Percentiles rank a stretch among this genome's conserved stretches.
phyloP scores from a whole-genome alignment of 2,797 vertebrate genomes.

The Melopsittacus undulatus region DNA sequence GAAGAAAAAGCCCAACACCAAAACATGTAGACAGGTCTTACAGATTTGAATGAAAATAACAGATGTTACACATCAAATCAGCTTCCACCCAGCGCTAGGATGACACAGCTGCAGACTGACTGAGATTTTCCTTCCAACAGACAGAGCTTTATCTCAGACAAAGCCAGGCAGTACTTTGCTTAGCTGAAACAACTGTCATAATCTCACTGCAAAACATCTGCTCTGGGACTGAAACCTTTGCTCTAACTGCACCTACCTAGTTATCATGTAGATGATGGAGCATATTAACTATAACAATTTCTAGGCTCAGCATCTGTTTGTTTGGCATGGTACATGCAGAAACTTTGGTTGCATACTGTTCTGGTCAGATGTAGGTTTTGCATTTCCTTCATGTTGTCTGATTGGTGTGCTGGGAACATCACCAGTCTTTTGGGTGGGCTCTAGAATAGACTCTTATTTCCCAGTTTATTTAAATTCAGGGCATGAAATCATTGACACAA shows the following conservation, averaged over 20 bases:
- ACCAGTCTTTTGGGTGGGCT: slow-evolving; percentile 34
- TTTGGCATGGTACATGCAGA: background rate
- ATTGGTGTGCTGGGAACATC: background rate
- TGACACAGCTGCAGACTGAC: slow-evolving; percentile 22
- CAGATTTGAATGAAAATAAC: slow-evolving; percentile 63
- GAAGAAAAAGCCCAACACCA: background rate
- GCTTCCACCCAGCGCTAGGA: background rate
- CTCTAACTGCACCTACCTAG: background rate
- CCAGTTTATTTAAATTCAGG: slow-evolving; percentile 5
- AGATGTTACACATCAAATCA: slow-evolving; percentile 54
- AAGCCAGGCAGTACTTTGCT: background rate
- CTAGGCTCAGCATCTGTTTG: background rate
- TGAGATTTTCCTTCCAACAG: slow-evolving; percentile 58
- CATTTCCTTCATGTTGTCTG: background rate
- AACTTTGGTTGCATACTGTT: background rate
- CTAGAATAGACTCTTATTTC: background rate
- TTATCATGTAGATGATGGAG: background rate
- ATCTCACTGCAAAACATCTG: background rate
- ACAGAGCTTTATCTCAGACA: background rate
- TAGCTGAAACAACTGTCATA: background rate
- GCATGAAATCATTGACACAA: slow-evolving; percentile 17
- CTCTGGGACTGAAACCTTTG: background rate
- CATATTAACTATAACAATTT: background rate
- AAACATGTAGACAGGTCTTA: slow-evolving; percentile 61
- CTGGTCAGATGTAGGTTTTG: slow-evolving; percentile 9